Conservation (phyloP, 2,888 invertebrate genomes). For the Chloroclystis v-ata region DNA sequence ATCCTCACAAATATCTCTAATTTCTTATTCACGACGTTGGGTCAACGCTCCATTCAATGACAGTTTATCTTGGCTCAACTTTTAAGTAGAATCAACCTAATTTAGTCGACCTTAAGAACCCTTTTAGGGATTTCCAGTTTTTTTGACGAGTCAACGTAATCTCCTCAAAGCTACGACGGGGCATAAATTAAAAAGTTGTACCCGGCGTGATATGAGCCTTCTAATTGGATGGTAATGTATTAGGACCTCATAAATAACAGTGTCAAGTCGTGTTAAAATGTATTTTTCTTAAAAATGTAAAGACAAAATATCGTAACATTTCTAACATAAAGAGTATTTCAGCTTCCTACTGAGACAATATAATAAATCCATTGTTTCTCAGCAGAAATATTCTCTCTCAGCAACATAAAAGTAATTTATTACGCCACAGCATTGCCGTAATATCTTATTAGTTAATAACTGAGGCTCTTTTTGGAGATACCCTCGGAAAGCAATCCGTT, state of each 20-base stretch:
- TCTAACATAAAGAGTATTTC: too few relatives aligned
- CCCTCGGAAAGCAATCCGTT: constrained; percentile 24
- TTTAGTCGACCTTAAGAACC: constrained; percentile 17
- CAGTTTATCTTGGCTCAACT: background rate
- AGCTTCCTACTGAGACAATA: background rate
- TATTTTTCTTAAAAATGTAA: too few relatives aligned
- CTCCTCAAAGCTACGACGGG: constrained; percentile 7
- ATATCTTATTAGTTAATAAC: constrained; percentile 20
- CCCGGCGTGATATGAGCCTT: constrained; percentile 8
- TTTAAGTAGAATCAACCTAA: constrained; percentile 6
- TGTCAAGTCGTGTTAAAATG: too few relatives aligned
- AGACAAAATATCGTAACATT: too few relatives aligned
- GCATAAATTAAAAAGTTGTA: constrained; percentile 15
- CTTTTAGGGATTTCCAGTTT: constrained; percentile 14
- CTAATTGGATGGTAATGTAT: constrained; percentile 16
- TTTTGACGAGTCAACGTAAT: constrained; percentile 7
- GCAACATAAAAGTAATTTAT: constrained; percentile 8
- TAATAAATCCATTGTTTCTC: background rate
- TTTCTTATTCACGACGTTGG: background rate
- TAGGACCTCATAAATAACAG: constrained; percentile 9
- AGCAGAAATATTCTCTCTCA: background rate
- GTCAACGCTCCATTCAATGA: constrained; percentile 1
- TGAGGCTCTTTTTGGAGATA: constrained; percentile 8
- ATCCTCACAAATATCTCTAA: background rate
- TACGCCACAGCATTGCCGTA: constrained; percentile 11